Conservation (phyloP, 2,113 vertebrate species). For the Platysteira castanea region DNA sequence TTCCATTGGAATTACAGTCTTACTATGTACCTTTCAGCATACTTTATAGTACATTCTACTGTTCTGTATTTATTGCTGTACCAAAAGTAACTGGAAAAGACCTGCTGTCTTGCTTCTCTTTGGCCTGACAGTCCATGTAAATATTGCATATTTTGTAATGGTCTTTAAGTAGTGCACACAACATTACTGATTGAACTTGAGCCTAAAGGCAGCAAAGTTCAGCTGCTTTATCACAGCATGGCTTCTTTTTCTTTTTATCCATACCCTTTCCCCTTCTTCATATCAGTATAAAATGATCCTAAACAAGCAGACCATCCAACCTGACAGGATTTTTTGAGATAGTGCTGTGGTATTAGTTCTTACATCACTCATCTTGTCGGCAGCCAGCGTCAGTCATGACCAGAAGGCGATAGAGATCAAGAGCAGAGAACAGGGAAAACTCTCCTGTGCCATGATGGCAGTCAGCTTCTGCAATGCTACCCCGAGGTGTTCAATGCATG, state of each 20-base stretch:
- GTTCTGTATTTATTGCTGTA: neutral
- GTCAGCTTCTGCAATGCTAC: neutral
- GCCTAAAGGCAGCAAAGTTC: neutral
- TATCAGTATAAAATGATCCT: neutral
- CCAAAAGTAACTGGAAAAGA: neutral
- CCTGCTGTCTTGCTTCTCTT: neutral
- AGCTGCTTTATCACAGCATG: neutral
- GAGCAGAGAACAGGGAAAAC: neutral
- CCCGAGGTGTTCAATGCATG: neutral
- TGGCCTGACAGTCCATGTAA: neutral
- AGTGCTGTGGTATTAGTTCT: neutral
- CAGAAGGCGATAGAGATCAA: neutral
- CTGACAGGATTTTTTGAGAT: neutral
- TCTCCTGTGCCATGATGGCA: neutral
- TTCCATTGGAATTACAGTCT: neutral
- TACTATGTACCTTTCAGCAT: neutral
- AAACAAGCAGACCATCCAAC: neutral
- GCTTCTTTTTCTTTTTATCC: neutral
- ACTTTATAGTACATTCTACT: neutral
- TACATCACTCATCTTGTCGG: neutral
- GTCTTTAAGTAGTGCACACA: neutral
- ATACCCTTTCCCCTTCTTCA: rapidly evolving
- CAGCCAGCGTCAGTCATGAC: rapidly evolving
- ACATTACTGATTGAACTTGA: neutral
- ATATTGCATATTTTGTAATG: neutral